Evolutionary conservation across 1,140 invertebrate genomes (phyloP).

Genomic region (Eulimnadia texana): DNA sequence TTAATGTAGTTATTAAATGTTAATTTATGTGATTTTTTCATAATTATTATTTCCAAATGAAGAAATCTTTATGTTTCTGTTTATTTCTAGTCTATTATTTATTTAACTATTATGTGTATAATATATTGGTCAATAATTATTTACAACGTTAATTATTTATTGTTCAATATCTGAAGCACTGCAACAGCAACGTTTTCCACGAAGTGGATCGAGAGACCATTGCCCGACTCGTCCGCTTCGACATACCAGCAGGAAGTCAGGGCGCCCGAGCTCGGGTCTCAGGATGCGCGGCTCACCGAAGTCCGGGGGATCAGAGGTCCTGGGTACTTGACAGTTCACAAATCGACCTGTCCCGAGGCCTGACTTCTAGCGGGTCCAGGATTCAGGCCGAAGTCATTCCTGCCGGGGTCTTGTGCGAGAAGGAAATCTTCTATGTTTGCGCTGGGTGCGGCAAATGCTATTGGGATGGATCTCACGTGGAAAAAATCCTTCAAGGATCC

Average conservation of each 20-base stretch:
- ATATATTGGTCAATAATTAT: no score
- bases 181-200: slow-evolving; percentile 41
- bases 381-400: slow-evolving; percentile 39
- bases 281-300: background rate
- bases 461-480: slow-evolving; percentile 45
- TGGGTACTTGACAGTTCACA: slow-evolving; percentile 26
- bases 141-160: no score
- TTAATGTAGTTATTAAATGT: background rate
- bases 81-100: no score
- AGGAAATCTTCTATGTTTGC: slow-evolving; percentile 42
- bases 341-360: slow-evolving; percentile 27
- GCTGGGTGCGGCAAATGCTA: slow-evolving; percentile 46
- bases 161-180: slow-evolving; percentile 32
- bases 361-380: slow-evolving; percentile 28
- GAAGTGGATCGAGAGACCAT: slow-evolving; percentile 33
- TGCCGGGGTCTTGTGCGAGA: slow-evolving; percentile 30
- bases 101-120: no score
- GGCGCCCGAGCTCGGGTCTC: background rate
- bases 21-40: no score
- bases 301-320: background rate
- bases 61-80: no score
- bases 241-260: slow-evolving; percentile 9
- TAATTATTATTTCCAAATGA: no score
- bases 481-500: slow-evolving; percentile 28
- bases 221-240: slow-evolving; percentile 24